A percentile compares a stretch with the other conserved stretches of the same genome.
Evolutionary conservation across 2,797 vertebrate species (phyloP).

Genomic region (Catostomus latipinnis): DNA sequence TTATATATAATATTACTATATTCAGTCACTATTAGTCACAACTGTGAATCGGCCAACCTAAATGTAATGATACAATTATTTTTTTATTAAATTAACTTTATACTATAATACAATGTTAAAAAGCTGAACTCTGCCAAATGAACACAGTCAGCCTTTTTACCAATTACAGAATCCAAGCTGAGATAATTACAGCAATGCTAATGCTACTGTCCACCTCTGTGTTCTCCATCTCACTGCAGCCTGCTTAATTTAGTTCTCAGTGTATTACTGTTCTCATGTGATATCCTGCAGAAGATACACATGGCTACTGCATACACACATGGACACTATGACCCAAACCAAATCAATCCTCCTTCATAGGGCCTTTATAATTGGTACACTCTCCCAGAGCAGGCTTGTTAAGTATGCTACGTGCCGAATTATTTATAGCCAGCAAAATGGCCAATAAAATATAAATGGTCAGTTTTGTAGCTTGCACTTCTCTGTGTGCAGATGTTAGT

Average conservation of each 20-base stretch:
- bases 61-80: too few relatives aligned
- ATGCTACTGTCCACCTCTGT: slow-evolving; percentile 46
- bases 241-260: slow-evolving; percentile 54
- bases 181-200: slow-evolving; percentile 60
- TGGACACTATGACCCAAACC: slow-evolving; percentile 35
- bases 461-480: slow-evolving; percentile 58
- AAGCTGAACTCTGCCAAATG: not conserved
- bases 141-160: slow-evolving; percentile 4
- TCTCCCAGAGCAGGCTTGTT: slow-evolving; percentile 55
- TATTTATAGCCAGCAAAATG: slow-evolving; percentile 65
- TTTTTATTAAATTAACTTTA: too few relatives aligned
- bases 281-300: slow-evolving; percentile 44
- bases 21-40: too few relatives aligned
- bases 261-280: slow-evolving; percentile 22
- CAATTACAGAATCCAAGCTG: slow-evolving; percentile 15
- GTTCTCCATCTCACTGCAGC: slow-evolving; percentile 42
- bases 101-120: not conserved
- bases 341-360: slow-evolving; percentile 57
- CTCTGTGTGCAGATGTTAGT: slow-evolving; percentile 52
- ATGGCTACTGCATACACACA: slow-evolving; percentile 23
- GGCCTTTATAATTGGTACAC: slow-evolving; percentile 55
- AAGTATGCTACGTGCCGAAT: slow-evolving; percentile 58
- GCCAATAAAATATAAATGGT: slow-evolving; percentile 65
- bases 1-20: too few relatives aligned
- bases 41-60: too few relatives aligned